Conservation (phyloP, 53 echinoderm and acorn worm species). For the Astropecten irregularis region DNA sequence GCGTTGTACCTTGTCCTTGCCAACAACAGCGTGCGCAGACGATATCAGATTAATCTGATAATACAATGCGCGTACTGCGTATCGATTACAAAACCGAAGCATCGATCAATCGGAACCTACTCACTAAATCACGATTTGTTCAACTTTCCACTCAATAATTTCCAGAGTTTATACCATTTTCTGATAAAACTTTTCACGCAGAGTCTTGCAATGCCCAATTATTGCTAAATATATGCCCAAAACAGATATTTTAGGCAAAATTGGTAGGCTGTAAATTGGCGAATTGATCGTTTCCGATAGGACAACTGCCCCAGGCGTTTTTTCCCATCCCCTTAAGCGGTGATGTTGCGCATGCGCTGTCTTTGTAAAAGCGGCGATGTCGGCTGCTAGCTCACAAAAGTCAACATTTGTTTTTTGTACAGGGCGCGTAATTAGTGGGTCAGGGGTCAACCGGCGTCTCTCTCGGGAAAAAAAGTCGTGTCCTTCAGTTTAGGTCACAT, state of each 20-base stretch:
- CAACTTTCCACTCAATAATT: not conserved
- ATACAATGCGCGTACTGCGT: constrained; percentile 24
- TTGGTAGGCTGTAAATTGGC: not conserved
- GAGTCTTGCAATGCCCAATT: not conserved
- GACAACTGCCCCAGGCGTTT: constrained; percentile 15
- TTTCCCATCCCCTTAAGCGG: not conserved
- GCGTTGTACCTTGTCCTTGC: constrained; percentile 29
- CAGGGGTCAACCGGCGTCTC: constrained; percentile 25
- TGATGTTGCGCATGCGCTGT: constrained; percentile 43
- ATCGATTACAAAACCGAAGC: constrained; percentile 46
- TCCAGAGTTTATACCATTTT: not conserved
- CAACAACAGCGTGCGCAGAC: constrained; percentile 31
- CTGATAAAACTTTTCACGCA: not conserved
- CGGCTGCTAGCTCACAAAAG: constrained; percentile 54
- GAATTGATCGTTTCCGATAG: constrained; percentile 21
- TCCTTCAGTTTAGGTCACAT: no score
- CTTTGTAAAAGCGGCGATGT: constrained; percentile 38
- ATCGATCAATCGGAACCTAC: constrained; percentile 36
- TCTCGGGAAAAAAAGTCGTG: no score
- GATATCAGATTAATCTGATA: constrained; percentile 42
- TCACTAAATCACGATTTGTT: not conserved
- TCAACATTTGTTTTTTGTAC: constrained; percentile 46
- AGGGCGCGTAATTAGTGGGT: not conserved
- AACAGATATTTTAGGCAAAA: not conserved
- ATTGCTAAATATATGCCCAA: not conserved